Base-by-base conservation (phyloP, 2,888 invertebrate species). In the Agrenia bidenticulata region DNA sequence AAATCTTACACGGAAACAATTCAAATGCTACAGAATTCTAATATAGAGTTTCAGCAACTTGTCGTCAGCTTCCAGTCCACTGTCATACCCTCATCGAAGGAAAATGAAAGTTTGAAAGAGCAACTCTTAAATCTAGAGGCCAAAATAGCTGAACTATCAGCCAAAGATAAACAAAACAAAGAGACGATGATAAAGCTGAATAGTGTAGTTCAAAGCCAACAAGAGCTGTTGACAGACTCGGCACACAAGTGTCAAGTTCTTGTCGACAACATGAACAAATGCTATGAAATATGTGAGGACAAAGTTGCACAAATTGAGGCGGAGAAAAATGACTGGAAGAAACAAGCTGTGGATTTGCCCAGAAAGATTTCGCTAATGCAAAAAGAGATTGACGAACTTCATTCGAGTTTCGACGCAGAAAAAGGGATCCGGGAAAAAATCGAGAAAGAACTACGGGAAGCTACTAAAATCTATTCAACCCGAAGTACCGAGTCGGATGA, bases 301-400 rank as follows among this genome's bases (percentile, higher is more conserved):
- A 58, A 59, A 17, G 53, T 66, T 11, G 32, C 66, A 53, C n/a
- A 45, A 66, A 39, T 50, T 63, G 49, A 60, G n/a, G 1, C 45
- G 49, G 27, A 32, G 55, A 37, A 23, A 42, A 23, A 49, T 27
- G 11, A 32, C 4, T 32, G 4, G 32, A 11, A 32, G 32, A 4
- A 32, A 32, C 32, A 32, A 11, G 32, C 11, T 4, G 32, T 11
- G 5, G 32, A 32, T 4, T 32, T 32, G 4, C 32, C 32, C 11
- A 11, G 11, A 11, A 32, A 32, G 11, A 32, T 32, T 32, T 11
- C 4, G 11, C 32, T 32, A 11, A 4, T 32, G 4, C 32, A 32
- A 11, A 32, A 32, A 11, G 32, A 32, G 11, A 32, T 32, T 4
- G 32, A 32, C 11, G 5, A 32, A 11, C 4, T 32, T 4, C 32